Evolutionary conservation across 2,797 vertebrate species (phyloP), one percentile per base, ranked within the genome.

Genomic region (Falco berigora): DNA sequence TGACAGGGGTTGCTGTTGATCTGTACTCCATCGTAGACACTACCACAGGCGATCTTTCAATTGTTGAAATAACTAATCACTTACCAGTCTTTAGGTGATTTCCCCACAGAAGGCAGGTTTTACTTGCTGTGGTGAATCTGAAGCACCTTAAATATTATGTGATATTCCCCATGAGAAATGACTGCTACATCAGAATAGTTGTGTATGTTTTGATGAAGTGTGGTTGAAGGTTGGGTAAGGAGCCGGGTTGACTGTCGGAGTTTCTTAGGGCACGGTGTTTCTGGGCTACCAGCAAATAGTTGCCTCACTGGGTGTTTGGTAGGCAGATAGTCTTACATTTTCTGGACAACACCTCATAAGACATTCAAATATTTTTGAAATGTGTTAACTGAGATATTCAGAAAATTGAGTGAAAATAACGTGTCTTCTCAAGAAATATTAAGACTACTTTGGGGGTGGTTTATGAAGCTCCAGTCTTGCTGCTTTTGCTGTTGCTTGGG

Each of bases 141-240:
- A 74, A 66, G 32, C 47, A 24, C 42, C 78, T 88, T 36, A 68
- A 75, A 47, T 53, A 32, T 27, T 42, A 22, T 0, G 1, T 28
- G 24, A 28, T 0, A 0, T 18, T 68, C 23, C 34, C 25, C 21
- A 12, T 1, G 2, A 53, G 40, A 52, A 67, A 44, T 17, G 27
- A 46, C 18, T 36, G 14, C 19, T 34, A 34, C 24, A 20, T 78
- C 62, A 76, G 23, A 69, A 21, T 21, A 56, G 52, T 36, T 50
- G 38, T n/a, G 24, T 27, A 8, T 24, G 42, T 66, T 85, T 66
- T 82, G 36, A 55, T 77, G 14, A 69, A 55, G 36, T 28, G 18
- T n/a, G 23, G 21, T 17, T 80, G 36, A 68, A 74, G 50, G 27
- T 77, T 38, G n/a, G 24, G 8, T 71, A 50, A 75, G 34, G 10